Evolutionary conservation across 1,140 invertebrate genomes (phyloP).

Genomic region (Halesus radiatus): DNA sequence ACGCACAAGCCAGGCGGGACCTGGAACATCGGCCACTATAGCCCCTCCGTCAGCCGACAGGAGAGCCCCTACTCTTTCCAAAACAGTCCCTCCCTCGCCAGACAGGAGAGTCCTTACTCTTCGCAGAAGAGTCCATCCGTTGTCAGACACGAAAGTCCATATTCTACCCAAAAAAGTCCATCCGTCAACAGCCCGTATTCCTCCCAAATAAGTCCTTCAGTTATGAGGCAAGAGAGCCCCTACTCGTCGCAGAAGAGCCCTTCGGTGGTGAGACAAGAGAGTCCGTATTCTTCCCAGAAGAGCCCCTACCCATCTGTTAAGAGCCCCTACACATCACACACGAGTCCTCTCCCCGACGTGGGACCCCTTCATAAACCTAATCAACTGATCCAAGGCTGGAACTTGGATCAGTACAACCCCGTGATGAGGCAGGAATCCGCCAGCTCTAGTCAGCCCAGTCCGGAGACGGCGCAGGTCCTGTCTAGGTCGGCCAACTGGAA

Average conservation of each 20-base stretch:
- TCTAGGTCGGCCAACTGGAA: slow-evolving; percentile 66
- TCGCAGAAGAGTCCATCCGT: slow-evolving; percentile 67
- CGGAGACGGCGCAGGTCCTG: slow-evolving; percentile 68
- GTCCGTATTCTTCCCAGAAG: slow-evolving; percentile 61
- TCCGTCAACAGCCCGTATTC: slow-evolving; percentile 63
- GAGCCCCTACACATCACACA: slow-evolving; percentile 67
- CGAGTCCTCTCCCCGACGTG: slow-evolving; percentile 49
- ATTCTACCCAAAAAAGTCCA: slow-evolving; percentile 67
- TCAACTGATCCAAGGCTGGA: slow-evolving; percentile 44
- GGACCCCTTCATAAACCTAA: slow-evolving; percentile 28
- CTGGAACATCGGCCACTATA: slow-evolving; percentile 55
- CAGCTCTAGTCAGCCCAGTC: slow-evolving; percentile 68
- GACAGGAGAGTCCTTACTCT: slow-evolving; percentile 55
- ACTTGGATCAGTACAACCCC: slow-evolving; percentile 60
- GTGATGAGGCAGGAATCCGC: slow-evolving; percentile 66
- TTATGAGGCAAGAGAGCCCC: slow-evolving; percentile 60
- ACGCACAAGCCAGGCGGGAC: slow-evolving; percentile 2
- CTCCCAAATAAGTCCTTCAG: slow-evolving; percentile 61
- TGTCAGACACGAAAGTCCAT: slow-evolving; percentile 64
- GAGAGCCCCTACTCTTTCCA: slow-evolving; percentile 59
- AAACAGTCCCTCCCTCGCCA: slow-evolving; percentile 65
- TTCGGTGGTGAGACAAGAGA: slow-evolving; percentile 60
- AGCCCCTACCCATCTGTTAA: slow-evolving; percentile 68
- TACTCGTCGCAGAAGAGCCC: slow-evolving; percentile 65
- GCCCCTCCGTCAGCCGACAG: slow-evolving; percentile 63